phyloP scores from a whole-genome alignment of 2,113 vertebrate species.

The Baryphthengus martii region DNA sequence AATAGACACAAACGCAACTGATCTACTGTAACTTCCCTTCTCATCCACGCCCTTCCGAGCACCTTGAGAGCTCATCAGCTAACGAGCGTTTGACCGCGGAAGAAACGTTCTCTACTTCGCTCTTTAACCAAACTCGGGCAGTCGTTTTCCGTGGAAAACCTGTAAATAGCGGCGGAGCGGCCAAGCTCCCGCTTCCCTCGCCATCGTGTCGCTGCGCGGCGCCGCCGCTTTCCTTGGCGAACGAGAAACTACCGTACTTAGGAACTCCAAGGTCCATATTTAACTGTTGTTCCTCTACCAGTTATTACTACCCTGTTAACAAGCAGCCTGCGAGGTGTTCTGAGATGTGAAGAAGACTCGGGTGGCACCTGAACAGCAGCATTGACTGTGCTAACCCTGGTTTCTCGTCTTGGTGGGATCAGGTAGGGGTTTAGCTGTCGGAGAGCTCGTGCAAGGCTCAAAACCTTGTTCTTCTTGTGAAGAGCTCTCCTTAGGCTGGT shows the following conservation, averaged over 20 bases:
- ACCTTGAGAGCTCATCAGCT: slow-evolving; percentile 61
- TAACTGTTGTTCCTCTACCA: background rate
- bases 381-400: background rate
- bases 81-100: slow-evolving; percentile 40
- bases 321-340: background rate
- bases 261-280: background rate
- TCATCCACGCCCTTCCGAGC: slow-evolving; percentile 48
- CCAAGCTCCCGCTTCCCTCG: background rate
- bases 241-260: slow-evolving; percentile 21
- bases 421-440: background rate
- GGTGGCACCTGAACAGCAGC: background rate
- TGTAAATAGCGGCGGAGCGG: slow-evolving; percentile 60
- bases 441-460: background rate
- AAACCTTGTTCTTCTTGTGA: rapidly evolving
- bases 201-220: background rate
- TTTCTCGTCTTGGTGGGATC: background rate
- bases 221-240: background rate
- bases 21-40: background rate
- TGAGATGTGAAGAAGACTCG: slow-evolving; percentile 10
- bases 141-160: too few relatives aligned
- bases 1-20: background rate
- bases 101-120: slow-evolving; percentile 24
- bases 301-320: background rate
- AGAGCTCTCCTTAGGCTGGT: background rate
- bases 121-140: slow-evolving; percentile 53